Conservation (phyloP, 2,888 invertebrate genomes). For the Thecophora atra region DNA sequence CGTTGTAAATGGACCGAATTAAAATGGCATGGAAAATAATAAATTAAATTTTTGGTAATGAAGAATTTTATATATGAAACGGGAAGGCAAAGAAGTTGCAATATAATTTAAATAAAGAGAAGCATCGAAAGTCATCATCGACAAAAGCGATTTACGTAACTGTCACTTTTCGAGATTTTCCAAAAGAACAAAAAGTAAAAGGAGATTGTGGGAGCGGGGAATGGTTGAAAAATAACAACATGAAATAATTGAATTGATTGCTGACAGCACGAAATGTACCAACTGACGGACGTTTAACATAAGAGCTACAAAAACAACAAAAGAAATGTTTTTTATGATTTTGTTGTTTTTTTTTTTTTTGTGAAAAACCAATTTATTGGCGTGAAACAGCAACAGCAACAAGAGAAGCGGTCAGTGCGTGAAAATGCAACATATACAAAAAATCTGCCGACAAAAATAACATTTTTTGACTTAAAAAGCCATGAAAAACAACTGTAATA, state of each 20-base stretch:
- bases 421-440: neutral
- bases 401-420: neutral
- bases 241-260: neutral
- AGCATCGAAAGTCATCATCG: no score
- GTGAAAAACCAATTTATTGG: neutral
- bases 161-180: no score
- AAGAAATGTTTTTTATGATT: no score
- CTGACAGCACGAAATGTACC: constrained; percentile 6
- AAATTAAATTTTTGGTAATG: neutral
- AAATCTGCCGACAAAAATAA: neutral
- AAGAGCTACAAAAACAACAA: neutral
- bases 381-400: neutral
- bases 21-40: neutral
- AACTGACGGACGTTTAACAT: neutral
- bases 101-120: no score
- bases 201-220: no score
- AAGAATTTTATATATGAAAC: no score
- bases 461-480: constrained; percentile 26
- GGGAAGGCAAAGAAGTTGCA: no score
- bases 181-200: no score
- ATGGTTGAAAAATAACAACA: neutral
- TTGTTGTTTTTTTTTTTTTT: no score
- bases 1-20: neutral
- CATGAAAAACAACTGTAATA: constrained; percentile 30
- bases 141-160: no score